Evolutionary conservation across 2,113 vertebrate species (phyloP), one percentile per base, ranked within the genome.

Genomic region (Pristiophorus japonicus): DNA sequence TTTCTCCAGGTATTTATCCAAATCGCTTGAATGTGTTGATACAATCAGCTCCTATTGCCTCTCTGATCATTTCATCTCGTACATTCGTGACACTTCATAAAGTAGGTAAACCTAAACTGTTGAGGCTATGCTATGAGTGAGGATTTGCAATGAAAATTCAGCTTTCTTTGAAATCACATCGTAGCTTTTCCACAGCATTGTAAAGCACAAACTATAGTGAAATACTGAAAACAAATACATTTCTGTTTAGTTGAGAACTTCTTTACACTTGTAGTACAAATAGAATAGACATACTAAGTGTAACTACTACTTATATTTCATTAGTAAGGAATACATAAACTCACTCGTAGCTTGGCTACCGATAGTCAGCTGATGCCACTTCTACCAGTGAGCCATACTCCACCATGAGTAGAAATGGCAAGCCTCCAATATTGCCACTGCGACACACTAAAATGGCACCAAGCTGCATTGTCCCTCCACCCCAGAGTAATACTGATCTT

Each of bases 211-310:
- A 91, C 30, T 6, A 91, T 18, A 38, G 47, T 87, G 24, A 63
- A 63, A 91, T 62, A 91, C 30, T 90, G 55, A 91, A 63, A 91
- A 27, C 84, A 87, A 47, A 62, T 55, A 62, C 14, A 18, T 63
- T 91, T 91, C 55, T 91, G 51, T 1, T 62, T 91, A 62, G 4
- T 63, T 63, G 63, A 62, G 34, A 59, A 59, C 30, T 88, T 55
- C 51, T 88, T 59, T 59, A 59, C 27, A 88, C 51, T 34, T 88
- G 24, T 55, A 55, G 27, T 55, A 55, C 14, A 59, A 88, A 59
- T 88, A 88, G 85, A 88, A 91, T 91, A 91, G 88, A 8, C 55
- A 88, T 30, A 88, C 59, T n/a, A 91, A 81, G 38, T 88, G 47
- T 59, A 51, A 91, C 55, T 62, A 91, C 16, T 63, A 63, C 14